Evolutionary conservation across 2,888 invertebrate genomes (phyloP), one percentile per base, ranked within the genome.

Genomic region (Lissonota sp.): DNA sequence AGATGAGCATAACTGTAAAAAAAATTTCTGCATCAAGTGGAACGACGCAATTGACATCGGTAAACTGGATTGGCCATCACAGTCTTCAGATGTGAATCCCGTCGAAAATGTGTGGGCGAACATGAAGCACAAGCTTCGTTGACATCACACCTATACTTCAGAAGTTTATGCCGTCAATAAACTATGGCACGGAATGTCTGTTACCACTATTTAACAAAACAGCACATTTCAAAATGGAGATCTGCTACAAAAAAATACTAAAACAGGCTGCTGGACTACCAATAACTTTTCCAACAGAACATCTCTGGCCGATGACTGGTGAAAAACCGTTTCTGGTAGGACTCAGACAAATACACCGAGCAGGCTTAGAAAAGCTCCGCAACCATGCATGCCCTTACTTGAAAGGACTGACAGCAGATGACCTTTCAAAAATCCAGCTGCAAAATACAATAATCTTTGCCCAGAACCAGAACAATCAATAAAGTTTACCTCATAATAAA

Each of bases 391-490:
- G 60, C 16, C 12, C 49, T 0, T 58, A 75, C 26, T 8, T 49
- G 58, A 46, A 62, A 7, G 60, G 40, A 49, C 37, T 71, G 5
- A 60, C 58, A 60, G 6, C 26, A 5, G 40, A 14, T n/a, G 39
- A 75, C 39, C 40, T 44, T 75, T 58, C 49, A 39, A 55, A n/a
- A 55, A 58, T n/a, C n/a, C 57, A 63, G n/a, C 16, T 6, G 73
- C 73, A 63, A 73, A 73, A 64, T 51, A 10, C 12, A 74, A 74
- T 40, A 74, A 55, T 5, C 74, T 74, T 6, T 39, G 74, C 39
- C 46, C n/a, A n/a, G n/a, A n/a, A n/a, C n/a, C n/a, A n/a, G n/a
- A n/a, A n/a, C n/a, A n/a, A n/a, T n/a, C n/a, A n/a, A n/a, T n/a
- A n/a, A n/a, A n/a, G n/a, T n/a, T n/a, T n/a, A n/a, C n/a, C n/a